These are phyloP conservation scores for Nemotelus pantherinus DNA, from an alignment of 2,888 invertebrate genomes.

Conservation along the genomic window DNA sequence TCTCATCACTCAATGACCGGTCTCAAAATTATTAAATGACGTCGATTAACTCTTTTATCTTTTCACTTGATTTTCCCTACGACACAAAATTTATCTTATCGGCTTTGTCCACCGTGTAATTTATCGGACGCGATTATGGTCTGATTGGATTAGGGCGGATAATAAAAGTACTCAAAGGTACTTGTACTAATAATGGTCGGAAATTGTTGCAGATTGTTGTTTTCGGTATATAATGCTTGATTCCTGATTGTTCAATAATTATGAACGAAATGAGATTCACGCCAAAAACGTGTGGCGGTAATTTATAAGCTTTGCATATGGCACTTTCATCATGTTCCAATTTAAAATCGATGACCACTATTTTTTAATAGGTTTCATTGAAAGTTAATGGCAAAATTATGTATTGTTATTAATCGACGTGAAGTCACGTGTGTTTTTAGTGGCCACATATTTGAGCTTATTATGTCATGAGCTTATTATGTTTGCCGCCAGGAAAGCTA, in stretches of 20 bases:
- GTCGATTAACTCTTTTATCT: not conserved
- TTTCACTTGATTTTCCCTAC: not conserved
- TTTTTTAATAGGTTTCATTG: too few relatives aligned
- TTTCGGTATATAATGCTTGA: not conserved
- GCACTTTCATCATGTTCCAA: too few relatives aligned
- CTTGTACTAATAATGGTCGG: constrained; percentile 1
- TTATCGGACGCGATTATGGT: constrained; percentile 8
- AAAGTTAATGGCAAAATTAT: too few relatives aligned
- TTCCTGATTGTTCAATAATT: not conserved
- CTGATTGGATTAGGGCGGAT: constrained; percentile 20
- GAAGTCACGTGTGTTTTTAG: too few relatives aligned
- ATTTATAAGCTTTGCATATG: too few relatives aligned
- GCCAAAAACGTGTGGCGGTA: too few relatives aligned
- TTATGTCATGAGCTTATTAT: too few relatives aligned
- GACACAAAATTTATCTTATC: constrained; percentile 15
- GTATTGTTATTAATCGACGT: too few relatives aligned
- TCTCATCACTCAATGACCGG: not conserved
- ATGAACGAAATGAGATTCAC: not conserved
- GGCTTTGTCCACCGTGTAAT: constrained; percentile 11
- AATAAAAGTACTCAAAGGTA: constrained; percentile 20
- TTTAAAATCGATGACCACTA: too few relatives aligned
- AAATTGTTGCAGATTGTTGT: not conserved
- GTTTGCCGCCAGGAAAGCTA: too few relatives aligned
- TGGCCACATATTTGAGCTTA: too few relatives aligned
- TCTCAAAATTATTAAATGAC: not conserved